Base-by-base conservation (phyloP, 2,113 vertebrate species). In the Nasalis larvatus region DNA sequence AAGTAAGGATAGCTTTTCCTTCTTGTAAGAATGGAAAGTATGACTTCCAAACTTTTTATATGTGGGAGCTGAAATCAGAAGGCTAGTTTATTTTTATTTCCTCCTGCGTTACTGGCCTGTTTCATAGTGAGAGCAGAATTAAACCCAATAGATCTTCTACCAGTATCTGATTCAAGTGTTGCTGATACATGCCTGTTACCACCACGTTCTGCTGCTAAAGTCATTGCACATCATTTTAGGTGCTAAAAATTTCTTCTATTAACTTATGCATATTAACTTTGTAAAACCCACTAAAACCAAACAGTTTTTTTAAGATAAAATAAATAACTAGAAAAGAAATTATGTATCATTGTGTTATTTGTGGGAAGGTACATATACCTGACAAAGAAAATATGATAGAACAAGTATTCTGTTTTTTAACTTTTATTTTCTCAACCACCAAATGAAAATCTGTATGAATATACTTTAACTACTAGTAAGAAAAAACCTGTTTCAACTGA, bases 301-400 rank as follows among this genome's bases (percentile, higher is more conserved):
- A 3, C 17, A 11, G 45, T 66, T 77, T 96, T 96, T 96, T 69
- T 40, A 74, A 21, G 54, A n/a, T 69, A 91, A 82, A 69, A 20
- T 40, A 52, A 69, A 91, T 92, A 68, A 45, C 66, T 89, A 81
- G 68, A 82, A 91, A 89, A 93, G 23, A 63, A 60, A 86, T 77
- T 35, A 7, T 14, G 60, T 32, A 42, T 66, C 47, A 49, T 58
- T 69, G 25, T 40, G 11, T 42, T 90, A 90, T 54, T 68, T 90
- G 16, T 95, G 16, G 17, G 4, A 76, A 1, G 2, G 18, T 52
- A 90, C 47, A 4, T 42, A 40, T 63, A 71, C 42, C 76, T 93
- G 32, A 74, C 9, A 49, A 85, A 93, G 20, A 23, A 86, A 87
- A 52, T 42, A 71, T 63, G 8, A 40, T 17, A 47, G 27, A 83